phyloP scores from a whole-genome alignment of 2,888 invertebrate species.

The Thysanoteuthis rhombus region DNA sequence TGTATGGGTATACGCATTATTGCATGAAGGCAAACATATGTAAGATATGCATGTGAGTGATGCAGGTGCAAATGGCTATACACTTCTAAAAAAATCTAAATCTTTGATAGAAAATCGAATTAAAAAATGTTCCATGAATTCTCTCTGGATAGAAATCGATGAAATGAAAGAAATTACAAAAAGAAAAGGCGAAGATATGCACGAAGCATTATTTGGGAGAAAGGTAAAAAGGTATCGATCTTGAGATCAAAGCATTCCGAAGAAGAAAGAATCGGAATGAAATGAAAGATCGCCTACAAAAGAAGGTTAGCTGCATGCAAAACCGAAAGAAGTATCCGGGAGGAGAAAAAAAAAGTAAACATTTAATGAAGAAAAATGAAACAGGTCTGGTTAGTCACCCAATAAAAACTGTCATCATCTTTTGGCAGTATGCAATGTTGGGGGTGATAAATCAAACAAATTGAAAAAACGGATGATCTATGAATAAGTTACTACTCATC shows the following conservation, averaged over 20 bases:
- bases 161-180: neutral
- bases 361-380: neutral
- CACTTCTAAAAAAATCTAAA: neutral
- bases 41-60: neutral
- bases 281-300: neutral
- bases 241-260: neutral
- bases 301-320: neutral
- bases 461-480: neutral
- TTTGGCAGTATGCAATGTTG: too few relatives aligned
- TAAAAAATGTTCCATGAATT: neutral
- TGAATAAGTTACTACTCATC: too few relatives aligned
- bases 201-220: neutral
- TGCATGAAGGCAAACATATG: neutral
- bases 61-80: neutral
- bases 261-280: neutral
- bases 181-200: neutral
- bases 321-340: neutral
- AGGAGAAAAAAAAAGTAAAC: too few relatives aligned
- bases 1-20: neutral
- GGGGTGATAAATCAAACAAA: neutral
- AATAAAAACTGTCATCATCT: too few relatives aligned
- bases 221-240: neutral
- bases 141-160: neutral
- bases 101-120: conserved; percentile 12
- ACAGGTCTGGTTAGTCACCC: too few relatives aligned